Base-by-base conservation (phyloP, 2,888 invertebrate species). In the Tetragnatha montana region DNA sequence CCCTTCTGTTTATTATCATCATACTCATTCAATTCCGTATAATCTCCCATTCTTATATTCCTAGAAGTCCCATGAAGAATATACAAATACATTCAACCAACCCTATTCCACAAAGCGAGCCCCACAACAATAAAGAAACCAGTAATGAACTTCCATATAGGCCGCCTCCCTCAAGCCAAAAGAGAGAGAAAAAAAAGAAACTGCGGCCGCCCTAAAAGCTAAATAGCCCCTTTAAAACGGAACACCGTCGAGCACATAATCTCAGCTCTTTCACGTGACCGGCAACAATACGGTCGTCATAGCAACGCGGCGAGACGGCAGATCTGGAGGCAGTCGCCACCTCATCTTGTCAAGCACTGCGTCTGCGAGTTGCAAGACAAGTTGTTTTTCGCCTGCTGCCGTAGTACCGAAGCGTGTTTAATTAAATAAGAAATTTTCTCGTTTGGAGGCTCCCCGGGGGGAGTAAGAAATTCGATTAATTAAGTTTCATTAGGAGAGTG, bases 171-270 rank as follows among this genome's bases (percentile, higher is more conserved):
- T 73, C 35, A 50, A 19, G 19, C 50, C n/a, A 19, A 21, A 12
- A 76, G 50, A 76, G 19, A 50, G 22, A 12, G 21, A 76, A 76
- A 22, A 50, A 60, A 22, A n/a, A 50, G 50, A 22, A 21, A 21
- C 35, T 35, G 35, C 75, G 47, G 35, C 47, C 51, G 17, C 60
- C 60, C 60, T 17, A 17, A 60, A 60, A 60, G 60, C 60, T 60
- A 60, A 60, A 60, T 60, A 60, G 60, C 71, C 21, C 19, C 49
- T 51, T 81, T 51, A 22, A 73, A 84, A 19, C 19, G 68, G 84
- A 76, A 69, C 84, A 70, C 76, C 68, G 76, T 76, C 21, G 84
- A 49, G 84, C 76, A 69, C 76, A 75, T 84, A 84, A 84, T 84
- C 84, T 47, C 19, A 49, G 60, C 19, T 50, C 17, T 76, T 75